Percentiles rank a stretch among this genome's conserved stretches.
Evolutionary conservation across 2,797 vertebrate genomes (phyloP).

Genomic region (Tragopan temminckii): DNA sequence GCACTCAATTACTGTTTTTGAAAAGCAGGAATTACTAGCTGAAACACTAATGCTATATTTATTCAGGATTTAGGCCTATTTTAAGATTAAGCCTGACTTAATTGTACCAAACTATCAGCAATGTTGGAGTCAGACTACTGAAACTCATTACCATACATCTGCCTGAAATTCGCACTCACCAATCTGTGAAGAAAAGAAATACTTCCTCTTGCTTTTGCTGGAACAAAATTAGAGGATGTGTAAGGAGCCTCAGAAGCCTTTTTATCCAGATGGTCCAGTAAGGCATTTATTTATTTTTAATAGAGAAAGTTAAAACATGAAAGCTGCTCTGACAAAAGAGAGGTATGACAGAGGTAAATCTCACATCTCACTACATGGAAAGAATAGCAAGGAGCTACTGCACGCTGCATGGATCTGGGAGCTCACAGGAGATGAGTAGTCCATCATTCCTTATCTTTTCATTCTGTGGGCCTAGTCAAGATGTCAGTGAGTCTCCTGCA

Average conservation of each 20-base stretch:
- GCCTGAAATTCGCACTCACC: background rate
- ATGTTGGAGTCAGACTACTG: constrained; percentile 45
- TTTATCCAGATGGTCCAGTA: background rate
- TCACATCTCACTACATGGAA: background rate
- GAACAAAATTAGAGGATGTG: constrained; percentile 12
- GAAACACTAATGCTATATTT: constrained; percentile 72
- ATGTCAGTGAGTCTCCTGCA: no score
- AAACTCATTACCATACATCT: constrained; percentile 68
- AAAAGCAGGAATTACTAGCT: constrained; percentile 71
- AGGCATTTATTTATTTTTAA: background rate
- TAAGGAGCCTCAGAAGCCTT: background rate
- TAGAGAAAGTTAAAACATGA: background rate
- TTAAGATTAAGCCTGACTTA: constrained; percentile 76
- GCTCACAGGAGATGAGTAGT: background rate
- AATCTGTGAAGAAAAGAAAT: background rate
- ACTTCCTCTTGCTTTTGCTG: background rate
- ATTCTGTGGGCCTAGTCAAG: no score
- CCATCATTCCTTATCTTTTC: background rate
- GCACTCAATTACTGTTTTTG: constrained; percentile 66
- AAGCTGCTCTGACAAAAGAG: background rate
- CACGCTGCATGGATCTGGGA: background rate
- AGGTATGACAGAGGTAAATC: background rate
- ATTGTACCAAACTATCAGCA: constrained; percentile 71
- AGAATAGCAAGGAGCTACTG: background rate
- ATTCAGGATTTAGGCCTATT: constrained; percentile 76